phyloP scores from a whole-genome alignment of 2,113 vertebrate species.

The Brachyistius frenatus region DNA sequence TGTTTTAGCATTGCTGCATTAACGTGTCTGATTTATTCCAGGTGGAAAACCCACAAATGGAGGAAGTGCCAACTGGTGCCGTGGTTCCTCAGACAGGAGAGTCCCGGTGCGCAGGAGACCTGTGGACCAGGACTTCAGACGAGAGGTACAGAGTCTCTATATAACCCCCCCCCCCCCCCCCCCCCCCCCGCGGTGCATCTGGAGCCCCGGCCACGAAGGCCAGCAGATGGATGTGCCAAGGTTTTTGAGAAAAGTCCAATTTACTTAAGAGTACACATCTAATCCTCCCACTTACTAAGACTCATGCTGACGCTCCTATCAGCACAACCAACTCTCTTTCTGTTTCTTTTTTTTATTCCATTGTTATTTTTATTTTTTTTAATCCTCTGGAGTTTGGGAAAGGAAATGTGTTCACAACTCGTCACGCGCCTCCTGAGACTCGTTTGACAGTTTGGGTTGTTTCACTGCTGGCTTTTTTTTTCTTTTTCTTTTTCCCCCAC shows the following conservation, averaged over 20 bases:
- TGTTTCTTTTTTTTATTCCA: constrained; percentile 8
- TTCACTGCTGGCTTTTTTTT: constrained; percentile 32
- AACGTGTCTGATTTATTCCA: constrained; percentile 61
- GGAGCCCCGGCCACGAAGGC: constrained; percentile 27
- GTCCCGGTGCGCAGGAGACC: constrained; percentile 90
- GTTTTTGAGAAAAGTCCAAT: constrained; percentile 45
- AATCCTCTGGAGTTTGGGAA: constrained; percentile 27
- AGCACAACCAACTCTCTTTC: constrained; percentile 13
- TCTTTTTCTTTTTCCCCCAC: constrained; percentile 10
- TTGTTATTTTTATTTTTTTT: constrained; percentile 15
- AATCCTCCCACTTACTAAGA: constrained; percentile 32
- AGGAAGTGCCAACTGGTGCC: constrained; percentile 95
- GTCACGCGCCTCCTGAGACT: constrained; percentile 42
- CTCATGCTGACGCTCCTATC: constrained; percentile 21
- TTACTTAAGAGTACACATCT: constrained; percentile 34
- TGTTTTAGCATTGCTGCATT: not conserved
- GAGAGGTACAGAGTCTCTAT: constrained; percentile 85
- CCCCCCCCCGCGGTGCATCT: constrained; percentile 6
- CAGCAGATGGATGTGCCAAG: constrained; percentile 44
- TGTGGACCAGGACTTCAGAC: constrained; percentile 96
- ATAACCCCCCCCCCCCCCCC: not conserved
- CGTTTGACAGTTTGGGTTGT: constrained; percentile 50
- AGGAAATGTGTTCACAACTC: constrained; percentile 29
- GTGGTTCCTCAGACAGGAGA: constrained; percentile 90
- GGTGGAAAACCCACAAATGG: constrained; percentile 99